Conservation (phyloP, 2,888 invertebrate genomes). For the Melieria crassipennis region DNA sequence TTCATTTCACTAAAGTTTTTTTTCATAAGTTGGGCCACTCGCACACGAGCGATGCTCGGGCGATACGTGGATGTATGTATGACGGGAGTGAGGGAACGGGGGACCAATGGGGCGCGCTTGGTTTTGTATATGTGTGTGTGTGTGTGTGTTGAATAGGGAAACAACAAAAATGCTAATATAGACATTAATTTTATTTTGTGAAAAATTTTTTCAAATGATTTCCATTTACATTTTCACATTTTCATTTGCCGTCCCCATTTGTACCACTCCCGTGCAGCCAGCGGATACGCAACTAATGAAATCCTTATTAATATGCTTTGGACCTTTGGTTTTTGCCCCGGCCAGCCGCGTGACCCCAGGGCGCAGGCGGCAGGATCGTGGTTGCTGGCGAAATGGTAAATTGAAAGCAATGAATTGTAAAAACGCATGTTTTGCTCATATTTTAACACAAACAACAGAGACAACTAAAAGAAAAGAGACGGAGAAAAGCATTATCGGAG, state of each 20-base stretch:
- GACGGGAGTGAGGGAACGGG: background rate
- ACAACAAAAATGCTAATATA: conserved; percentile 47
- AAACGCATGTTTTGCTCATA: conserved; percentile 33
- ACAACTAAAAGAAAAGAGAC: background rate
- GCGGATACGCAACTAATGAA: conserved; percentile 54
- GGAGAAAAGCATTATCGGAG: background rate
- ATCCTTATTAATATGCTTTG: conserved; percentile 58
- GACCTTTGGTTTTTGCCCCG: conserved; percentile 53
- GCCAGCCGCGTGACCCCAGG: too few species aligned
- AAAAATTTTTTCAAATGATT: conserved; percentile 39
- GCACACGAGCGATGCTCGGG: background rate
- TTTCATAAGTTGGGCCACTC: conserved; percentile 21
- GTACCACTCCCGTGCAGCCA: background rate
- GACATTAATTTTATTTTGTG: conserved; percentile 50
- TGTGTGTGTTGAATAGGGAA: background rate
- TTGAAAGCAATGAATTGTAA: conserved; percentile 59
- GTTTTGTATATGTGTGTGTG: background rate
- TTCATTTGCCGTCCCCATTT: too few species aligned
- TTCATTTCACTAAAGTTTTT: conserved; percentile 11
- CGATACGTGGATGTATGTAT: background rate
- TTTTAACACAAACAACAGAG: background rate
- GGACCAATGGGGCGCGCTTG: background rate
- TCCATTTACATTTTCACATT: conserved; percentile 18
- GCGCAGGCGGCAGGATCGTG: too few species aligned
- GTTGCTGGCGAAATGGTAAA: conserved; percentile 42